These are phyloP conservation scores for Peromyscus californicus DNA, from an alignment of 2,113 vertebrate genomes.

Conservation along the genomic window DNA sequence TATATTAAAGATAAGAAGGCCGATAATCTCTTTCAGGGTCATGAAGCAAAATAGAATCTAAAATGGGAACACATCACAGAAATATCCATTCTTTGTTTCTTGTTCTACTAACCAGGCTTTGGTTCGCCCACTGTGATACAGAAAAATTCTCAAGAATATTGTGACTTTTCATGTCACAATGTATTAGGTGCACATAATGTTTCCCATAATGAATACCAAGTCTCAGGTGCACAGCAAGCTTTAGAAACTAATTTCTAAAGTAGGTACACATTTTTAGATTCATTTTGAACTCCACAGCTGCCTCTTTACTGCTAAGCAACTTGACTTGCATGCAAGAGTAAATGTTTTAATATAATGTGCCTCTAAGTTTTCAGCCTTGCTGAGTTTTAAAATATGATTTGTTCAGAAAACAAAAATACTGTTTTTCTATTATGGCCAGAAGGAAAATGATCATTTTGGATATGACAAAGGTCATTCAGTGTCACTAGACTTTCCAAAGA, in stretches of 20 bases:
- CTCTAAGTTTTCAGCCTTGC: slow-evolving; percentile 59
- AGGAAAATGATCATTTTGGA: slow-evolving; percentile 66
- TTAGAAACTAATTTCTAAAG: slow-evolving; percentile 80
- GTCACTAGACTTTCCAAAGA: slow-evolving; percentile 68
- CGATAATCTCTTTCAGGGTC: slow-evolving; percentile 61
- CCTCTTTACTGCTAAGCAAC: slow-evolving; percentile 72
- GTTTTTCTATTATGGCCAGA: slow-evolving; percentile 58
- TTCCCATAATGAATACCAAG: slow-evolving; percentile 74
- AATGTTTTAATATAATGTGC: slow-evolving; percentile 78
- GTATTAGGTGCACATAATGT: slow-evolving; percentile 71
- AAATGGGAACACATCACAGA: slow-evolving; percentile 67
- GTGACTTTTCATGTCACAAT: slow-evolving; percentile 78
- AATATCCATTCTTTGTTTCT: slow-evolving; percentile 63
- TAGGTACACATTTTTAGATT: slow-evolving; percentile 73
- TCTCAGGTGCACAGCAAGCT: slow-evolving; percentile 77
- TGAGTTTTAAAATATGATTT: slow-evolving; percentile 77
- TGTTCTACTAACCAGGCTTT: slow-evolving; percentile 66
- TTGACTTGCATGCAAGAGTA: slow-evolving; percentile 71
- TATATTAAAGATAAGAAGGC: slow-evolving; percentile 52
- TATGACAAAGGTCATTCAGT: slow-evolving; percentile 63
- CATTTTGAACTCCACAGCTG: slow-evolving; percentile 72
- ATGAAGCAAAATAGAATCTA: slow-evolving; percentile 60
- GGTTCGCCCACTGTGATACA: slow-evolving; percentile 52
- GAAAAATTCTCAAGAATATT: slow-evolving; percentile 74
- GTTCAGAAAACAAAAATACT: slow-evolving; percentile 73